These are phyloP conservation scores for Drosophila infuscata DNA, from an alignment of 2,888 invertebrate species.

Conservation along the genomic window DNA sequence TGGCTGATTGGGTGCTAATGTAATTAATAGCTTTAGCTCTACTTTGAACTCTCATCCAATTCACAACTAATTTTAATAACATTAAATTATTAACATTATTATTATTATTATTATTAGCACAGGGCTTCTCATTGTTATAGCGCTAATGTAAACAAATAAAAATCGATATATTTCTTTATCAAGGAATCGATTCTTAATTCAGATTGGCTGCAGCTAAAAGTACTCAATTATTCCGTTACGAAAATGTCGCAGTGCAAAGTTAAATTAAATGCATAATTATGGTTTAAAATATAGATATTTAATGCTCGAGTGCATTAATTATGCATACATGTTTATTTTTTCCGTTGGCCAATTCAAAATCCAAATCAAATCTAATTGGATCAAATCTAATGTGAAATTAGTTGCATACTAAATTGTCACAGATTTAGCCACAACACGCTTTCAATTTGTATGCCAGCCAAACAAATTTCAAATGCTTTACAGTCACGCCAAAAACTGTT, in stretches of 20 bases:
- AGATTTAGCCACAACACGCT: slow-evolving; percentile 33
- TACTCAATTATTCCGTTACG: background rate
- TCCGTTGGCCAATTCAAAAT: background rate
- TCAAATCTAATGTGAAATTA: too few relatives aligned
- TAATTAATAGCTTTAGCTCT: slow-evolving; percentile 6
- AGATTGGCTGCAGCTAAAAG: background rate
- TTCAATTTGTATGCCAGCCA: slow-evolving; percentile 7
- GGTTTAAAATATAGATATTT: background rate
- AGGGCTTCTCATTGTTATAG: background rate
- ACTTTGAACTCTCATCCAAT: background rate
- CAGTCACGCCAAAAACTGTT: slow-evolving; percentile 69
- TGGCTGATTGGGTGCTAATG: slow-evolving; percentile 50
- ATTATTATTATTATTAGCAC: background rate
- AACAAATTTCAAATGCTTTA: slow-evolving; percentile 6
- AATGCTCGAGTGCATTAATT: background rate
- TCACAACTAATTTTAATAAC: too few relatives aligned
- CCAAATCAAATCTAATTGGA: background rate
- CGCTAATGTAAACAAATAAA: background rate
- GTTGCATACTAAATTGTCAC: slow-evolving; percentile 26
- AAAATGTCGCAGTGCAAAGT: background rate
- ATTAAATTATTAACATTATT: background rate
- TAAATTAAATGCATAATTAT: background rate
- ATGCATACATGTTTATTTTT: background rate
- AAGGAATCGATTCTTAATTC: background rate
- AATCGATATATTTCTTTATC: background rate